Conservation (phyloP, 2,888 invertebrate genomes). For the Heteromurus nitidus region DNA sequence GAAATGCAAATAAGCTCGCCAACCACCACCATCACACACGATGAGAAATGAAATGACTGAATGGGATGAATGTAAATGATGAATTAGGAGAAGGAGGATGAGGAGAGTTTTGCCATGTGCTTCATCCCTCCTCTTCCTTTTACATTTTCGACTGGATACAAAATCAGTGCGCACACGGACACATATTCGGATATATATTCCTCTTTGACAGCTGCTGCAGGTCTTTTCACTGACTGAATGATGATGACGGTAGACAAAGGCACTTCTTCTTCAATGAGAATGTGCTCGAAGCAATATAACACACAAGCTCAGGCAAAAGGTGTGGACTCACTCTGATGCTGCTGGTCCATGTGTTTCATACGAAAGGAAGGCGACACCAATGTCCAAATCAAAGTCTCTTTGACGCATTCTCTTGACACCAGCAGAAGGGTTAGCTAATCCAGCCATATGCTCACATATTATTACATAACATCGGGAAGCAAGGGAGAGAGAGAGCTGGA, state of each 20-base stretch:
- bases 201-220: constrained; percentile 52
- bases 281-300: constrained; percentile 31
- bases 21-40: neutral
- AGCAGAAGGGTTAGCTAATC: constrained; percentile 43
- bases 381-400: constrained; percentile 34
- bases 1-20: constrained; percentile 61
- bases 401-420: constrained; percentile 44
- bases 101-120: neutral
- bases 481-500: too few relatives aligned
- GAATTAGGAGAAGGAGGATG: constrained; percentile 41
- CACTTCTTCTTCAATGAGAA: constrained; percentile 18
- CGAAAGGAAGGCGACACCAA: neutral
- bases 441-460: constrained; percentile 10
- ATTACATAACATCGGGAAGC: constrained; percentile 25
- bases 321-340: too few relatives aligned
- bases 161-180: neutral
- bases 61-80: constrained; percentile 54
- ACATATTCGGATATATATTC: constrained; percentile 38
- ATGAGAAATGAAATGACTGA: constrained; percentile 35
- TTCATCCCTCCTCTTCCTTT: constrained; percentile 27
- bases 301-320: too few relatives aligned
- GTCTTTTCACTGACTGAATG: constrained; percentile 13
- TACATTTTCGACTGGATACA: constrained; percentile 20
- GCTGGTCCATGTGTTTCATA: neutral
- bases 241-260: constrained; percentile 36